Conservation (phyloP, 2,113 vertebrate genomes). For the Lichenostomus cassidix region DNA sequence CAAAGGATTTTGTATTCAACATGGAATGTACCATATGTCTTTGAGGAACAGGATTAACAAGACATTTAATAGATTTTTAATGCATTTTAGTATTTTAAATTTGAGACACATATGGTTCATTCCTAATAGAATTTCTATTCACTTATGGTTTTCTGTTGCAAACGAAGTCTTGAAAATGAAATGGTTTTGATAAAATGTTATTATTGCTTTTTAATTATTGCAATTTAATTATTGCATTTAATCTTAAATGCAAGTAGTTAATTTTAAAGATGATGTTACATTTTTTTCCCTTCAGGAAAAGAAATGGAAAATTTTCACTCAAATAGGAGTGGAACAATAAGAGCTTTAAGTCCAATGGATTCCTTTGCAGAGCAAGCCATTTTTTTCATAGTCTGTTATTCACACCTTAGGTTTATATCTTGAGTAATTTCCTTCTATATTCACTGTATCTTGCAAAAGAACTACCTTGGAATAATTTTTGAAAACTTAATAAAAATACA, state of each 20-base stretch:
- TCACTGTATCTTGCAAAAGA: background rate
- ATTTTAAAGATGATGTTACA: background rate
- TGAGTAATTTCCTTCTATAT: background rate
- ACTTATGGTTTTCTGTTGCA: background rate
- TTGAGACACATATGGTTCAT: background rate
- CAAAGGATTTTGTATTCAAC: background rate
- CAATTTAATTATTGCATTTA: too few relatives aligned
- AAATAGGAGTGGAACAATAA: background rate
- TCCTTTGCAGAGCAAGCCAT: background rate
- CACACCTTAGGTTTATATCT: background rate
- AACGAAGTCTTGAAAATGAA: background rate
- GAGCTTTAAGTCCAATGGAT: background rate
- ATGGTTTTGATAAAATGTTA: background rate
- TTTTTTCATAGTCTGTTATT: background rate
- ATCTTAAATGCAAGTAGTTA: background rate
- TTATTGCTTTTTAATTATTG: background rate
- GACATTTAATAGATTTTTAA: conserved; percentile 2
- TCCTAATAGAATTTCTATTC: background rate
- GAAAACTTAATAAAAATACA: background rate
- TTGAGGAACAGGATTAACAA: background rate
- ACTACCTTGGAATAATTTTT: background rate
- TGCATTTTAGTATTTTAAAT: background rate
- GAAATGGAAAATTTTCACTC: background rate
- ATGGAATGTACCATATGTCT: background rate
- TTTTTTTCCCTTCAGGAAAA: background rate